These are phyloP conservation scores for Himalopsyche phryganea DNA, from an alignment of 1,140 invertebrate species.

Conservation along the genomic window DNA sequence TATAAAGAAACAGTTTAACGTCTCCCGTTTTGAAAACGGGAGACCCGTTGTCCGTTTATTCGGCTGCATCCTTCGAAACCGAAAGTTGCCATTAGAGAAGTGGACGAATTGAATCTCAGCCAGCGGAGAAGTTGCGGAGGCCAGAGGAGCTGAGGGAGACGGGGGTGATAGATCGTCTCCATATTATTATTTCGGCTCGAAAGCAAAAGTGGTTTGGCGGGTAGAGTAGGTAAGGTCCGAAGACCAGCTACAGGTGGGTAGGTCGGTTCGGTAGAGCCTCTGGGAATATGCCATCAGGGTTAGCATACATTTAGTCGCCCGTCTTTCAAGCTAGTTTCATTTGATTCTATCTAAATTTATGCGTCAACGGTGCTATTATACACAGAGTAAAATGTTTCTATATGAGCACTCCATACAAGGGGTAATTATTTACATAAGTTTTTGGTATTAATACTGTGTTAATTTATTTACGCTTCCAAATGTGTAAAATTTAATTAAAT, in stretches of 20 bases:
- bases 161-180: conserved; percentile 15
- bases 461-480: too few relatives aligned
- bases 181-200: conserved; percentile 27
- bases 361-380: too few relatives aligned
- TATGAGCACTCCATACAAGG: too few relatives aligned
- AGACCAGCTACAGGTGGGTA: conserved; percentile 20
- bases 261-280: too few relatives aligned
- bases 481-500: too few relatives aligned
- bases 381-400: too few relatives aligned
- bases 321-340: too few relatives aligned
- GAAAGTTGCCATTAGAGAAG: background rate
- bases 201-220: conserved; percentile 35
- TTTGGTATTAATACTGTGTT: too few relatives aligned
- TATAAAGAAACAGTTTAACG: too few relatives aligned
- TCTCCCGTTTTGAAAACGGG: background rate
- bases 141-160: background rate
- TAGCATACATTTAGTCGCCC: too few relatives aligned
- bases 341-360: too few relatives aligned
- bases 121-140: background rate
- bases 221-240: conserved; percentile 18
- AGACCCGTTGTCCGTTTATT: background rate
- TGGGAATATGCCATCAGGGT: background rate
- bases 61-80: background rate
- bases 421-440: too few relatives aligned
- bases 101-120: background rate